These are phyloP conservation scores for Diadema setosum DNA, from an alignment of 35 echinoderm and acorn worm genomes.

Conservation along the genomic window DNA sequence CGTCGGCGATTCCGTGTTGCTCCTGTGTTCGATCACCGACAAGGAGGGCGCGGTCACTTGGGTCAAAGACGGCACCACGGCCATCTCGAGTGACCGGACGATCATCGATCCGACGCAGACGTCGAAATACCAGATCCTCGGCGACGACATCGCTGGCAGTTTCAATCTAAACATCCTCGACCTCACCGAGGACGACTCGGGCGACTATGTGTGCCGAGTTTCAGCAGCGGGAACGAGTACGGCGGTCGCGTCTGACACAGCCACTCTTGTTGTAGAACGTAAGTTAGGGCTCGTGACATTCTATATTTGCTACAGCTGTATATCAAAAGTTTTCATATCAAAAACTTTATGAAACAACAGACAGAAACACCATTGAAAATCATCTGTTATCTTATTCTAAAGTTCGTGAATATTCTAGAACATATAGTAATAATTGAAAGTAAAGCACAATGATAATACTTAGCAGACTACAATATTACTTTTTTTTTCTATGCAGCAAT, in stretches of 20 bases:
- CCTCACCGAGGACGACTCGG: constrained; percentile 32
- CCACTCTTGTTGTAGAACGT: constrained; percentile 54
- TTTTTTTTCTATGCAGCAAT: constrained; percentile 26
- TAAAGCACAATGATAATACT: not conserved
- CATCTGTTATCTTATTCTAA: too few species aligned
- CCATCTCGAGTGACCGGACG: constrained; percentile 29
- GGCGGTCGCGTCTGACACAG: constrained; percentile 27
- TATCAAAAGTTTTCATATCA: not conserved
- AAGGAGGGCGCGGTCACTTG: constrained; percentile 68
- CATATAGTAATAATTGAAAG: not conserved
- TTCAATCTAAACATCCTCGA: constrained; percentile 64
- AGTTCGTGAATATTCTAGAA: too few species aligned
- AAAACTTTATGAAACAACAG: not conserved
- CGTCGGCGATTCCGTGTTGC: constrained; percentile 43
- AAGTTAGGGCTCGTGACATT: not conserved
- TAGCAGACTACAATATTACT: not conserved
- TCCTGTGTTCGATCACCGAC: constrained; percentile 61
- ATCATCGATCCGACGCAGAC: constrained; percentile 48
- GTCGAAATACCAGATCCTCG: constrained; percentile 37
- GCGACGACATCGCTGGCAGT: constrained; percentile 24
- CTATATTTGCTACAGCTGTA: not conserved
- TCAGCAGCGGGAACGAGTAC: constrained; percentile 2
- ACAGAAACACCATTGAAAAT: not conserved
- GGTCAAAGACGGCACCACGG: constrained; percentile 31
- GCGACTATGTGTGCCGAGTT: constrained; percentile 62